Evolutionary conservation across 1,140 invertebrate species (phyloP).

Genomic region (Branchinecta lynchi): DNA sequence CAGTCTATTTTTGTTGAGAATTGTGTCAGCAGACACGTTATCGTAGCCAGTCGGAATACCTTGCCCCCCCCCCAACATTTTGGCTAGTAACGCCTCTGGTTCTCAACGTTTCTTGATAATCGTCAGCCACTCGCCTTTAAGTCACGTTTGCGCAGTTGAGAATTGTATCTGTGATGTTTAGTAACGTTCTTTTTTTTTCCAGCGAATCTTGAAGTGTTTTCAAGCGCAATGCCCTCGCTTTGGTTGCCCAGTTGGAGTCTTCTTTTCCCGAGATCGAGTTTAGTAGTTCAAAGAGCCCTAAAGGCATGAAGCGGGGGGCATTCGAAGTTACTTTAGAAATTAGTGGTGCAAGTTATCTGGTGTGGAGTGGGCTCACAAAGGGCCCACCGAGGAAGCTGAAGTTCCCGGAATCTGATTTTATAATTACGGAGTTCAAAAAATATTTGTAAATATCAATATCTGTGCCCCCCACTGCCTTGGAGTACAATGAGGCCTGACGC

Average conservation of each 20-base stretch:
- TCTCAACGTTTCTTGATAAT: no score
- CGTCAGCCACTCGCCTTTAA: no score
- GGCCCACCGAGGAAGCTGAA: background rate
- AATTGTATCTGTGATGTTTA: no score
- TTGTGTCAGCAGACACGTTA: no score
- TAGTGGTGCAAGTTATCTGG: background rate
- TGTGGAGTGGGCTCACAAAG: constrained; percentile 2
- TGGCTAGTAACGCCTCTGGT: no score
- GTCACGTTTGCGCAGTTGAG: no score
- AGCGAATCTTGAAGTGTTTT: background rate
- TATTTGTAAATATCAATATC: background rate
- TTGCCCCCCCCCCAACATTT: no score
- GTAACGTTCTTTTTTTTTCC: background rate
- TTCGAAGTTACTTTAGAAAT: constrained; percentile 2
- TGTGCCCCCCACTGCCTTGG: background rate
- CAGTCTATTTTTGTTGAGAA: no score
- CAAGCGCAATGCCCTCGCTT: background rate
- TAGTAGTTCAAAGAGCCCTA: background rate
- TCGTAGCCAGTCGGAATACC: no score
- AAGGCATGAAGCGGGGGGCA: background rate
- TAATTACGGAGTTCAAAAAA: background rate
- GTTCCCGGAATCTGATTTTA: constrained; percentile 6
- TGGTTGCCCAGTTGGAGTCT: background rate
- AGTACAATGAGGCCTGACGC: background rate
- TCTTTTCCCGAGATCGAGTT: background rate